Evolutionary conservation across 2,888 invertebrate species (phyloP), one percentile per base, ranked within the genome.

Genomic region (Phengaris arion): DNA sequence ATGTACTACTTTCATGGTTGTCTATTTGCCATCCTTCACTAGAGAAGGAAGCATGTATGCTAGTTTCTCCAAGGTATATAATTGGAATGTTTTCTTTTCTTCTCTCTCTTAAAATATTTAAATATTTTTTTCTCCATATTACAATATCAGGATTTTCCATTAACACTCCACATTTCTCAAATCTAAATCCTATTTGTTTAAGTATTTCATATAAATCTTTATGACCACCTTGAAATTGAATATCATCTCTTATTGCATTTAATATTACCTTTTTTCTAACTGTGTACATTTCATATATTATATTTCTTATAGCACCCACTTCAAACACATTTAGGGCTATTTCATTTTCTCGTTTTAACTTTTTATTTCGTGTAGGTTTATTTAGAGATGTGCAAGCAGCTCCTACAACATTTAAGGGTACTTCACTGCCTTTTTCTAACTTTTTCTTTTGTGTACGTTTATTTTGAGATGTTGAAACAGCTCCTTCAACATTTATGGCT

Each of bases 171-270:
- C 59, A 64, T 35, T 22, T 22, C 59, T 64, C 22, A 22, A 64
- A 64, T 64, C 59, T 64, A 64, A 64, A 64, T 5, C 59, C 59
- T 35, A 64, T 64, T 64, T 64, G 59, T 64, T 64, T 64, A 64
- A 64, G 15, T 64, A 64, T 64, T 64, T 64, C 10, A 22, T 64
- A 64, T 22, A 64, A 22, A 6, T 64, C 59, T 64, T 64, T 64
- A 64, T 64, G 22, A 22, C 59, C 59, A 35, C 59, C 59, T 15
- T 64, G 10, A 15, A 64, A 64, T 12, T 64, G 9, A 35, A 64
- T 35, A 8, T 64, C 59, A 64, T 10, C 22, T 64, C 59, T 22
- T 64, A 64, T 64, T 12, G 59, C 59, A 64, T 64, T 64, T 64
- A 64, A 15, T 22, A 64, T 64, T 64, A 35, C 59, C 22, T 64